Conservation (phyloP, 2,888 invertebrate species). For the Lasioglossum lativentre region DNA sequence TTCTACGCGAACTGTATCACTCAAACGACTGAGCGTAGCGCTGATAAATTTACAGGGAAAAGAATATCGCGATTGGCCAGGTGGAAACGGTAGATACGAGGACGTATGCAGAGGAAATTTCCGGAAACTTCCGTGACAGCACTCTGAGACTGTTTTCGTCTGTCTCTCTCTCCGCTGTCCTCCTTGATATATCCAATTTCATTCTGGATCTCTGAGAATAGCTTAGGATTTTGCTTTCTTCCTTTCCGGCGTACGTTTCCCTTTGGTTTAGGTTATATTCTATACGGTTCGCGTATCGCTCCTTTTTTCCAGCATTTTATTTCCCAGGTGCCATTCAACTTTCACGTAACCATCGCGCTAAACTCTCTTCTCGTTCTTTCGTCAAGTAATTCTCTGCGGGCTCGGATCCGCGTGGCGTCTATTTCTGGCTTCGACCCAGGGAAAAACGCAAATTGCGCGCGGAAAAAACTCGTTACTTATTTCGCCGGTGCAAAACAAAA, state of each 20-base stretch:
- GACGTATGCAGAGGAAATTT: constrained; percentile 53
- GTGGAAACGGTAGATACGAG: constrained; percentile 21
- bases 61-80: constrained; percentile 37
- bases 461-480: constrained; percentile 1
- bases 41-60: constrained; percentile 20
- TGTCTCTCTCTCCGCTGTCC: constrained; percentile 46
- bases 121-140: constrained; percentile 50
- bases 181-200: constrained; percentile 60
- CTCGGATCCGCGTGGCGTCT: constrained; percentile 4
- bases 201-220: constrained; percentile 52
- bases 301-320: background rate
- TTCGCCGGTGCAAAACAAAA: background rate
- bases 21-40: background rate
- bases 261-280: constrained; percentile 50
- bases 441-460: background rate
- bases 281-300: constrained; percentile 45
- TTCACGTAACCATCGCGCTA: constrained; percentile 35
- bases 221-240: constrained; percentile 57
- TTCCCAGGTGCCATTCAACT: constrained; percentile 34
- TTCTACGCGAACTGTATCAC: background rate
- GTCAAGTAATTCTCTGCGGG: constrained; percentile 18
- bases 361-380: constrained; percentile 23
- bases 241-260: constrained; percentile 46
- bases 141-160: constrained; percentile 48
- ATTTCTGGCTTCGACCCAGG: background rate